These are phyloP conservation scores for Tetranychus piercei DNA, from an alignment of 2,888 invertebrate genomes.

Conservation along the genomic window DNA sequence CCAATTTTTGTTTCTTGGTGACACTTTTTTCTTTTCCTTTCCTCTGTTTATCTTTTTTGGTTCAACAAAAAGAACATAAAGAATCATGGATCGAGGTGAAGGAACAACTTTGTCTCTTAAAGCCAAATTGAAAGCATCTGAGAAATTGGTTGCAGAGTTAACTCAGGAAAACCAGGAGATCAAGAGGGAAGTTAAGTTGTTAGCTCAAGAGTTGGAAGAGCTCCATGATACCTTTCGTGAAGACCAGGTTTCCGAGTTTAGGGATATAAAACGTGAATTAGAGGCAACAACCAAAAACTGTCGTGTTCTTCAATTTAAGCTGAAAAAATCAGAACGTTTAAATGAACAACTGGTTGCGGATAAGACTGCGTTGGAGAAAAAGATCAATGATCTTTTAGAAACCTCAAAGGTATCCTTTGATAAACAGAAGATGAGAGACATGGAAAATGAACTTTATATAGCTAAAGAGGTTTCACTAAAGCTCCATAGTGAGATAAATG, in stretches of 20 bases:
- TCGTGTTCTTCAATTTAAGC: constrained; percentile 87
- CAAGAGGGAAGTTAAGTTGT: constrained; percentile 72
- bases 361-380: constrained; percentile 42
- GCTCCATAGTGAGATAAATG: constrained; percentile 51
- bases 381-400: constrained; percentile 31
- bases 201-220: constrained; percentile 95
- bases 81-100: background rate
- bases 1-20: background rate
- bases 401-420: constrained; percentile 42
- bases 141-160: constrained; percentile 72
- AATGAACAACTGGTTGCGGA: constrained; percentile 41
- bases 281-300: constrained; percentile 96
- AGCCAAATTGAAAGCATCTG: constrained; percentile 68
- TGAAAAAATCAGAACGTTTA: constrained; percentile 81
- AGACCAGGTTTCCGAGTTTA: constrained; percentile 90
- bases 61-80: background rate
- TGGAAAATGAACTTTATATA: constrained; percentile 66
- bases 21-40: background rate
- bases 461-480: constrained; percentile 48
- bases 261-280: constrained; percentile 76
- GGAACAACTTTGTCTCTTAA: constrained; percentile 30
- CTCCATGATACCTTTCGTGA: constrained; percentile 94
- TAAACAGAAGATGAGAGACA: constrained; percentile 45
- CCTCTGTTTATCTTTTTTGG: background rate
- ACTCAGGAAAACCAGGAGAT: constrained; percentile 91